Evolutionary conservation across 2,888 invertebrate species (phyloP).

Genomic region (Branchellion lobata): DNA sequence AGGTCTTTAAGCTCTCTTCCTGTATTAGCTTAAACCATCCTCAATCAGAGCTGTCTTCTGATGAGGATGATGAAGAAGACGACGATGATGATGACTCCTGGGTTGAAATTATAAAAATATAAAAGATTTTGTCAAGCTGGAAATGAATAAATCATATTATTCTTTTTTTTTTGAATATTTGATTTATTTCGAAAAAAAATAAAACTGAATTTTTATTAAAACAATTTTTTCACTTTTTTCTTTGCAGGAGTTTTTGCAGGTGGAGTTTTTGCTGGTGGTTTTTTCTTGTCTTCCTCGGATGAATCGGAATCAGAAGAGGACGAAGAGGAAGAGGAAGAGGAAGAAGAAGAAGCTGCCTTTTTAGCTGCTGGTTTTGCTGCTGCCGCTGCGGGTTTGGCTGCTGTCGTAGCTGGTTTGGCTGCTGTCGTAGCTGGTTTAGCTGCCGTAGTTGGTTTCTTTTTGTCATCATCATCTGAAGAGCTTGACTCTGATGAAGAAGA

Average conservation of each 20-base stretch:
- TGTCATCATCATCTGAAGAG: not conserved
- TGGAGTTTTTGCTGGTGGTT: not conserved
- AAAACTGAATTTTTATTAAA: no score
- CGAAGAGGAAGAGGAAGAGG: not conserved
- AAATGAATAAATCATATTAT: no score
- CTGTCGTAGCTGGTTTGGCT: not conserved
- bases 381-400: not conserved
- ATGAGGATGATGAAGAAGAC: not conserved
- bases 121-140: no score
- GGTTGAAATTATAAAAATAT: not conserved
- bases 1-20: no score
- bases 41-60: conserved; percentile 1
- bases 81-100: conserved; percentile 6
- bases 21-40: no score
- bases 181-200: no score
- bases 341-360: not conserved
- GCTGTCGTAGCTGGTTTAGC: not conserved
- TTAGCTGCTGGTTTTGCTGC: conserved; percentile 4
- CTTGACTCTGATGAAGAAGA: conserved; percentile 23
- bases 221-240: no score
- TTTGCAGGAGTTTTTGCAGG: no score
- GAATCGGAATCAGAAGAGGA: not conserved
- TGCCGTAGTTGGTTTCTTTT: conserved; percentile 3
- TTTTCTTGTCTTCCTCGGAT: conserved; percentile 1
- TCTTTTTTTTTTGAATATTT: no score